These are phyloP conservation scores for Eupristina koningsbergeri DNA, from an alignment of 1,140 invertebrate genomes.

Conservation along the genomic window DNA sequence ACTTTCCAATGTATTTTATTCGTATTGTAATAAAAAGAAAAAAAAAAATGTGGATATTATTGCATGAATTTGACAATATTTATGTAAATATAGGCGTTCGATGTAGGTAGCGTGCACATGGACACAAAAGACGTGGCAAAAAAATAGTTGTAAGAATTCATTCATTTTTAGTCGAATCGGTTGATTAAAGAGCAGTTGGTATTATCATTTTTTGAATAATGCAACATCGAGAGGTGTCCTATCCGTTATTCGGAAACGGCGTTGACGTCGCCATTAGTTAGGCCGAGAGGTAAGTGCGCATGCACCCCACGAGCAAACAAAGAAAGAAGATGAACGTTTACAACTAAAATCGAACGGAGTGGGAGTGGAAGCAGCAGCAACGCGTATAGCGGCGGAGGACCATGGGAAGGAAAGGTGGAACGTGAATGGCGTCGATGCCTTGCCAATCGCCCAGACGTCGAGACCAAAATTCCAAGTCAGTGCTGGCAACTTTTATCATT, in stretches of 20 bases:
- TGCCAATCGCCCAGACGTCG: constrained; percentile 63
- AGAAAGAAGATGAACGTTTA: constrained; percentile 8
- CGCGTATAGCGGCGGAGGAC: not conserved
- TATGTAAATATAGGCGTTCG: too few species aligned
- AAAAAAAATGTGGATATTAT: too few species aligned
- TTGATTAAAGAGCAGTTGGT: too few species aligned
- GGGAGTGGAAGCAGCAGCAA: not conserved
- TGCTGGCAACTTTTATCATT: constrained; percentile 69
- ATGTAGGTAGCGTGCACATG: too few species aligned
- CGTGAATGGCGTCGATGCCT: constrained; percentile 60
- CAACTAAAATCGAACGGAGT: constrained; percentile 4
- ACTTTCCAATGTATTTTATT: too few species aligned
- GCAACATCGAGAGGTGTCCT: not conserved
- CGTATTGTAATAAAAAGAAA: too few species aligned
- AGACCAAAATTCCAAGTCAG: constrained; percentile 69
- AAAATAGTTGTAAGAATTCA: too few species aligned
- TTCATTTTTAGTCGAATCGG: too few species aligned
- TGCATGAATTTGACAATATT: too few species aligned
- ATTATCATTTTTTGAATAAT: too few species aligned
- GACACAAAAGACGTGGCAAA: too few species aligned
- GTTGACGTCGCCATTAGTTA: not conserved
- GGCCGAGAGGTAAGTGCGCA: not conserved
- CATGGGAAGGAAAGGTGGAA: constrained; percentile 17
- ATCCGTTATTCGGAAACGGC: not conserved
- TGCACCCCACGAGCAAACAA: not conserved